phyloP scores from a whole-genome alignment of 2,113 vertebrate species.

The Isurus oxyrinchus region DNA sequence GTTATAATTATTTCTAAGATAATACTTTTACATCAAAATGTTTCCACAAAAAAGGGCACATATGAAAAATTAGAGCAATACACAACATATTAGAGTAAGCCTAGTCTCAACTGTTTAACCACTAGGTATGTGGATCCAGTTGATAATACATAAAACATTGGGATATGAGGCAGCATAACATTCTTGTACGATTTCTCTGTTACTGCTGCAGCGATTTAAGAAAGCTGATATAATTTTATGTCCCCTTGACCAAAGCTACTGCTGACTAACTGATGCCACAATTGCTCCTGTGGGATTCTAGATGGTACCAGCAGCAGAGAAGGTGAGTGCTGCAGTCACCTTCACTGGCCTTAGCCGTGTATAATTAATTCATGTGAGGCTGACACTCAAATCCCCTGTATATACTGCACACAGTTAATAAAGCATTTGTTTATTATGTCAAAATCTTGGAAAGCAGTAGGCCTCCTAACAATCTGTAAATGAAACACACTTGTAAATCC shows the following conservation, averaged over 20 bases:
- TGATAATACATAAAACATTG: not conserved
- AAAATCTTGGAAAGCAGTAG: not conserved
- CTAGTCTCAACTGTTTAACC: not conserved
- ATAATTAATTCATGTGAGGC: not conserved
- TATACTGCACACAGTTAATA: not conserved
- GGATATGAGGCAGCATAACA: not conserved
- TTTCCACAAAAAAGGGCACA: too few relatives aligned
- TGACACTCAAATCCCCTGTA: not conserved
- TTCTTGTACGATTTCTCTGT: not conserved
- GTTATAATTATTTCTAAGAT: not conserved
- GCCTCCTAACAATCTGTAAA: not conserved
- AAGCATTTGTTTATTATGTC: not conserved
- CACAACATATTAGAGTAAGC: not conserved
- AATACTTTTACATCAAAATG: not conserved
- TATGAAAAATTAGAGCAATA: not conserved
- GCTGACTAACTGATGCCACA: not conserved
- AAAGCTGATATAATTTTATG: not conserved
- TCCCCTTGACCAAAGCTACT: not conserved
- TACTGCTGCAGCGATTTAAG: not conserved
- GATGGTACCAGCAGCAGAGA: not conserved
- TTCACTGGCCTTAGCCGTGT: not conserved
- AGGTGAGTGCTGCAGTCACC: not conserved
- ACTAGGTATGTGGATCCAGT: not conserved
- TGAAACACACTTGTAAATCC: not conserved
- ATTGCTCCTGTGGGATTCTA: not conserved